Conservation (phyloP, 2,113 vertebrate species). For the Rhegmatorhina hoffmannsi region DNA sequence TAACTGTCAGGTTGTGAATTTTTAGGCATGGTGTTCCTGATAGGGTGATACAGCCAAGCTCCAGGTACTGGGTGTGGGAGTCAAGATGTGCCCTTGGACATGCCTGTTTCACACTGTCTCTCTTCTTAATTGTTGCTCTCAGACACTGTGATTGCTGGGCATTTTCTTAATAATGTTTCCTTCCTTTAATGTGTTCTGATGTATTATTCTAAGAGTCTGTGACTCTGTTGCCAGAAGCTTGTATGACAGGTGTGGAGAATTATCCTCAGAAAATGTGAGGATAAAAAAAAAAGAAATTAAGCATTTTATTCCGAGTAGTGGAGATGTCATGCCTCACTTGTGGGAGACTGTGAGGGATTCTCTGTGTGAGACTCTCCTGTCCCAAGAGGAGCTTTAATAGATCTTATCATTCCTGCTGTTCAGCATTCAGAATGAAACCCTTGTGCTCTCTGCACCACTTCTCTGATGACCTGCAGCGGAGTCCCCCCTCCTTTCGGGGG, state of each 20-base stretch:
- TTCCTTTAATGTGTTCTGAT: constrained; percentile 1
- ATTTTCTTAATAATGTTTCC: not conserved
- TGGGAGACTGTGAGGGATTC: not conserved
- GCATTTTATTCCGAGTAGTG: constrained; percentile 1
- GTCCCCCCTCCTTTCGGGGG: not conserved
- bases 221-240: not conserved
- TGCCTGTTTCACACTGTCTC: not conserved
- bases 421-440: not conserved
- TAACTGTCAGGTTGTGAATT: not conserved
- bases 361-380: not conserved
- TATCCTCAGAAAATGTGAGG: not conserved
- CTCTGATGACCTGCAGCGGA: not conserved
- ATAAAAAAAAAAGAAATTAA: not conserved
- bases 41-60: not conserved
- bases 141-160: not conserved
- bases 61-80: not conserved
- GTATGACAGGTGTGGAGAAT: constrained; percentile 31
- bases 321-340: not conserved
- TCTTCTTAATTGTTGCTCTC: not conserved
- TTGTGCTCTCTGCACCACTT: not conserved
- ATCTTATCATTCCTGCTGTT: not conserved
- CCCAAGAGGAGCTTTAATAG: not conserved
- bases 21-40: not conserved
- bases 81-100: not conserved
- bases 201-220: not conserved